Base-by-base conservation (phyloP, 2,797 vertebrate species). In the Sciurus vulgaris region DNA sequence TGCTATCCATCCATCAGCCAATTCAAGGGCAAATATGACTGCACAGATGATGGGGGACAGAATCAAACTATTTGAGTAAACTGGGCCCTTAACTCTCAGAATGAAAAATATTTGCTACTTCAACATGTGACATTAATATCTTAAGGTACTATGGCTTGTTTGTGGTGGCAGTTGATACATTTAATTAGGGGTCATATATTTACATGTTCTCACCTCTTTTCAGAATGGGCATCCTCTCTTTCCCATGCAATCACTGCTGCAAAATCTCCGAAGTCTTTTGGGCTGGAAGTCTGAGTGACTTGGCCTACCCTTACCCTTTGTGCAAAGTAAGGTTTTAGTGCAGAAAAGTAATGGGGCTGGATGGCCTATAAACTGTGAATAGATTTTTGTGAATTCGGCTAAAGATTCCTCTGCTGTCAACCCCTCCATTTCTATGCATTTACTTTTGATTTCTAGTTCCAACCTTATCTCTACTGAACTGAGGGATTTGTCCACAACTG, bases 371-470 rank as follows among this genome's bases (percentile, higher is more conserved):
- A 85, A 47, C 49, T 89, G 49, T 69, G 33, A 91, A 89, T 18
- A 93, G 73, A 90, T 59, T 86, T 96, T 72, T 93, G 81, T 77
- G 87, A 38, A 73, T 82, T 95, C 0, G 0, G 22, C 49, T 54
- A 22, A 93, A 96, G 89, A 94, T 59, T 44, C 30, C 69, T 89
- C 26, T 63, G 38, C 41, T 86, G 69, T 91, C 51, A 89, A 69
- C 7, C 15, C 26, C 69, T 86, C 81, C 22, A 12, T 74, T 96
- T 89, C 76, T 86, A 26, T 33, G 77, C 5, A 30, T 92, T 96
- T 97, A 84, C 54, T 90, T 95, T 89, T 87, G 54, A 96, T 86
- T 97, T 97, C 61, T 97, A 90, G 94, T 92, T 95, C 61, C 56
- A 94, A 77, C 35, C 72, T 96, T 95, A 93, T 93, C 89, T 90